These are phyloP conservation scores for Shinisaurus crocodilurus DNA, from an alignment of 2,113 vertebrate genomes.

Conservation along the genomic window DNA sequence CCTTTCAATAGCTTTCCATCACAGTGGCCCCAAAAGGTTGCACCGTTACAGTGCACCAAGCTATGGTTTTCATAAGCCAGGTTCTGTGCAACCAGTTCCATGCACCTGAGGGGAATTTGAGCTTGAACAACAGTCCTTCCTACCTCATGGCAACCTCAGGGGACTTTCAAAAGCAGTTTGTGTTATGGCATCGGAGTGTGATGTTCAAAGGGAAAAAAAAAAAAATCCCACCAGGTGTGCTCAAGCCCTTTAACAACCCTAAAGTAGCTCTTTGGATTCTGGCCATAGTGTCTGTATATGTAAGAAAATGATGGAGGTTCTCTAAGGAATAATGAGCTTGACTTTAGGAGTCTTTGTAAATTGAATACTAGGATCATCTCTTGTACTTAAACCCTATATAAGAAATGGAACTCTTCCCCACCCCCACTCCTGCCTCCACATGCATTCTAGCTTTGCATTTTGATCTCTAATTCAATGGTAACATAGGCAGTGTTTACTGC, in stretches of 20 bases:
- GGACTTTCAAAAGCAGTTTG: background rate
- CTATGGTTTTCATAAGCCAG: background rate
- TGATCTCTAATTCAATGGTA: conserved; percentile 63
- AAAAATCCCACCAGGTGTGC: background rate
- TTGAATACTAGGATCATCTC: conserved; percentile 53
- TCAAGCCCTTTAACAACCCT: background rate
- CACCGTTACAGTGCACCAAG: background rate
- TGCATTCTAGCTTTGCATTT: conserved; percentile 50
- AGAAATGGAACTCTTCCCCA: background rate
- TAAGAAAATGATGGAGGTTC: background rate
- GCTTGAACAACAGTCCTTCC: background rate
- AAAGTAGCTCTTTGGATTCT: conserved; percentile 11
- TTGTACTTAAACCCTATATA: conserved; percentile 43
- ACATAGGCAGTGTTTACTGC: conserved; percentile 64
- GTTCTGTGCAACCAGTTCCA: background rate
- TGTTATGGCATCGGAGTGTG: background rate
- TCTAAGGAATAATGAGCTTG: background rate
- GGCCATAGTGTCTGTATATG: background rate
- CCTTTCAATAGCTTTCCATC: background rate
- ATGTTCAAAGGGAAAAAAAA: background rate
- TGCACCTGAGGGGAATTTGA: background rate
- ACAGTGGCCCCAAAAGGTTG: background rate
- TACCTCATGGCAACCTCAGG: background rate
- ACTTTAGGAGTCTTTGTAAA: conserved; percentile 10
- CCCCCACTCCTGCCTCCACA: background rate